Evolutionary conservation across 53 echinoderm and acorn worm species (phyloP), one percentile per base, ranked within the genome.

Genomic region (Holothuria leucospilota): DNA sequence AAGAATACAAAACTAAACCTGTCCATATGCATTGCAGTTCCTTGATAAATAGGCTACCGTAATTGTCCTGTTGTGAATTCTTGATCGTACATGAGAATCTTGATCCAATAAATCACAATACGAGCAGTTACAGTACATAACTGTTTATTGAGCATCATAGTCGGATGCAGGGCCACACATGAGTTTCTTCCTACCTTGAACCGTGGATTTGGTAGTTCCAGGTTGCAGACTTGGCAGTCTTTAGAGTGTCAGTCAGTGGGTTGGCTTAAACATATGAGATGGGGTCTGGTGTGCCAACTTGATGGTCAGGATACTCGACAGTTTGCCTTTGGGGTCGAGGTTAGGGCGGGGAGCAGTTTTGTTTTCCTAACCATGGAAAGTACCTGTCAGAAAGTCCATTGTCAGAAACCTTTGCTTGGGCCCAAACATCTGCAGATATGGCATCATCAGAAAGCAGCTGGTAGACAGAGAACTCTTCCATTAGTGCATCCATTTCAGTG

Each of bases 261-360:
- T n/a, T 60, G 60, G 60, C 60, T 15, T 60, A 60, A 60, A 60
- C 60, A 60, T 60, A 60, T 20, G 60, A 60, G 60, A 60, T 60
- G 60, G 60, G 60, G 60, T 60, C 60, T 60, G 60, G 13, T 60
- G 60, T 60, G 60, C 60, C 60, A 60, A 60, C 60, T 60, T 60
- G 20, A 60, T 60, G 20, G 60, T 60, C 20, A 60, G 60, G 13
- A 60, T 60, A 60, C 60, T 60, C 60, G 60, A 60, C 60, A 60
- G 20, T 60, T 13, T 60, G 60, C 60, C 60, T 60, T 60, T 60
- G 60, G 60, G 60, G 60, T 20, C 20, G 60, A 60, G 60, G 20
- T 60, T 60, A 20, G 60, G 20, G 60, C 60, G 60, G 60, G 20
- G 20, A 20, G 60, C 60, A 13, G 20, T 60, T 20, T 60, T 60